Base-by-base conservation (phyloP, 2,888 invertebrate species). In the Ypsolopha scabrella region DNA sequence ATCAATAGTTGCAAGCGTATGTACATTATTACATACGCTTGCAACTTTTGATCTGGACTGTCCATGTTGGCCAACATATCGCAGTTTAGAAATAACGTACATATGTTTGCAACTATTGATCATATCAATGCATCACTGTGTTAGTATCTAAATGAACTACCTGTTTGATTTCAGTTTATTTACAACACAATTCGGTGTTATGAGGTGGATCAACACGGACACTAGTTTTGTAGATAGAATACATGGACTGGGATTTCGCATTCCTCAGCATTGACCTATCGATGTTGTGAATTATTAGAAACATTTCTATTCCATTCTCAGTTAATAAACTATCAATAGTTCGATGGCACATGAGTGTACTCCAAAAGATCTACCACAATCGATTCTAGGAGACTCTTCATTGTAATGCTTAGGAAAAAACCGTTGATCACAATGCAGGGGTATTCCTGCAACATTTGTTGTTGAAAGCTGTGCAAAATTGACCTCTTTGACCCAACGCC, bases 51-150 rank as follows among this genome's bases (percentile, higher is more conserved):
- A 94, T 87, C 54, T 90, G 88, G 95, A 92, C n/a, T n/a, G n/a
- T n/a, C n/a, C 57, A 99, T 78, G 57, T 90, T 89, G 6, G 95
- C 91, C 8, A 99, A n/a, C n/a, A n/a, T n/a, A n/a, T n/a, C n/a
- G n/a, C n/a, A n/a, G n/a, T n/a, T n/a, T n/a, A n/a, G n/a, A n/a
- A n/a, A n/a, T n/a, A n/a, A 94, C 68, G 86, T 98, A 48, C 95
- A 95, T 71, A 78, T 97, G 8, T 77, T 99, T 57, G 97, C 97
- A 2, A 94, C 96, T 0, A 91, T 97, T 50, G 98, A 99, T 83
- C 97, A 98, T 68, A 94, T 98, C 37, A 98, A 98, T 80, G 93
- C 96, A 10, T 94, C 95, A 6, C 74, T 96, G 54, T 87, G 95
- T 95, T 87, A 91, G 91, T 89, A 64, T 53, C n/a, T n/a, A n/a